These are phyloP conservation scores for Drosophila truncata DNA, from an alignment of 1,140 invertebrate species.

Conservation along the genomic window DNA sequence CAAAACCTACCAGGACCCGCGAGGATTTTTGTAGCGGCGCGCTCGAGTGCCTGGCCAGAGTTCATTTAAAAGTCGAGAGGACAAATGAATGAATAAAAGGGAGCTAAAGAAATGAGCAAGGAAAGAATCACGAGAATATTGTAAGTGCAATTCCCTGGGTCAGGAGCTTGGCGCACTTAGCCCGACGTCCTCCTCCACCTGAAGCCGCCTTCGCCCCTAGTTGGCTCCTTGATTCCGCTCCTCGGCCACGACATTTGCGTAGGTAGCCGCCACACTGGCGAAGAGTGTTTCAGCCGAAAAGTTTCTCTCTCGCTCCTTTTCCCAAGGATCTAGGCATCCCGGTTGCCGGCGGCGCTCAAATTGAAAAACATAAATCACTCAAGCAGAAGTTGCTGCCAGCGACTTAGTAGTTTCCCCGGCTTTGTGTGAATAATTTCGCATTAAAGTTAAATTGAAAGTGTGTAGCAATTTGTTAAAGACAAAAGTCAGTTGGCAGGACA, in stretches of 20 bases:
- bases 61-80: constrained; percentile 82
- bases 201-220: constrained; percentile 9
- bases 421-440: constrained; percentile 75
- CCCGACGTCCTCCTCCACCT: background rate
- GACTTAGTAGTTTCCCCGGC: constrained; percentile 12
- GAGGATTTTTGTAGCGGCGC: constrained; percentile 28
- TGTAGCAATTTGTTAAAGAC: constrained; percentile 82
- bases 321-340: constrained; percentile 9
- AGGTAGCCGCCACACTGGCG: constrained; percentile 37
- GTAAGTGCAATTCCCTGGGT: constrained; percentile 65
- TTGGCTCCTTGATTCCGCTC: constrained; percentile 33
- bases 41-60: constrained; percentile 57
- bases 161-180: constrained; percentile 39
- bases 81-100: constrained; percentile 79
- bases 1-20: background rate
- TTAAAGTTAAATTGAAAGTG: constrained; percentile 81
- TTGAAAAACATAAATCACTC: constrained; percentile 83
- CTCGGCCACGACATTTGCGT: constrained; percentile 59
- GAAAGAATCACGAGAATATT: constrained; percentile 29
- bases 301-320: constrained; percentile 22
- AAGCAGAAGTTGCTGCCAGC: constrained; percentile 71
- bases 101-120: constrained; percentile 52
- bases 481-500: constrained; percentile 63
- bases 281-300: constrained; percentile 44
- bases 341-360: constrained; percentile 52